Base-by-base conservation (phyloP, 2,888 invertebrate genomes). In the Scaptomyza reducta region DNA sequence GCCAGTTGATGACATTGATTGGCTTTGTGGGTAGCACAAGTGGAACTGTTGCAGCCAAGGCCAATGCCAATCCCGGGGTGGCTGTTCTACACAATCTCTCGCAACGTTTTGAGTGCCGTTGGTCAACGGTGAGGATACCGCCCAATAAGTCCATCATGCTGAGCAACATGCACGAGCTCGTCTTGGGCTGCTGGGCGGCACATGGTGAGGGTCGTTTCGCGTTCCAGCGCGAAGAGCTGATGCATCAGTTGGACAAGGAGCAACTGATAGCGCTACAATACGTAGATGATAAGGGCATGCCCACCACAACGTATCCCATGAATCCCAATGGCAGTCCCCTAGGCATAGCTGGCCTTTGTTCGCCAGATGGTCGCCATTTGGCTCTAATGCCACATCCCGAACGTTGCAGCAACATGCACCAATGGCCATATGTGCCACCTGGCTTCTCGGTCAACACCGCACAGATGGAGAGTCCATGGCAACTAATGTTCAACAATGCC, bases 341-440 rank as follows among this genome's bases (percentile, higher is more conserved):
- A 80, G 98, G 97, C 22, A 94, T 98, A 70, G 99, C 99, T 25
- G 98, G 96, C 13, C 92, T 99, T 58, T 96, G 97, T 81, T 99
- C 99, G 0, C 88, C 91, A 1, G 96, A 99, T 92, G 99, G 99
- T 0, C 94, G 99, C 5, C 99, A 99, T 92, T 93, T 99, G 79
- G 99, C 98, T 0, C 94, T 99, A 94, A 99, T 99, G 99, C 99
- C 99, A 3, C 99, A 99, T 93, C 99, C 99, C 0, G 99, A 99
- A 92, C 94, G 99, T 69, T 97, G 97, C 89, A 95, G 96, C 66
- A 93, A 96, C 79, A 94, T 95, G 78, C 98, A 97, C 96, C 98
- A 99, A 92, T 97, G 98, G 95, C 95, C 98, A 1, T 95, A 95
- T 89, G 91, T 92, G 75, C 94, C 94, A 7, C 90, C 92, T 7